Evolutionary conservation across 2,113 vertebrate species (phyloP).

Genomic region (Corapipo altera): DNA sequence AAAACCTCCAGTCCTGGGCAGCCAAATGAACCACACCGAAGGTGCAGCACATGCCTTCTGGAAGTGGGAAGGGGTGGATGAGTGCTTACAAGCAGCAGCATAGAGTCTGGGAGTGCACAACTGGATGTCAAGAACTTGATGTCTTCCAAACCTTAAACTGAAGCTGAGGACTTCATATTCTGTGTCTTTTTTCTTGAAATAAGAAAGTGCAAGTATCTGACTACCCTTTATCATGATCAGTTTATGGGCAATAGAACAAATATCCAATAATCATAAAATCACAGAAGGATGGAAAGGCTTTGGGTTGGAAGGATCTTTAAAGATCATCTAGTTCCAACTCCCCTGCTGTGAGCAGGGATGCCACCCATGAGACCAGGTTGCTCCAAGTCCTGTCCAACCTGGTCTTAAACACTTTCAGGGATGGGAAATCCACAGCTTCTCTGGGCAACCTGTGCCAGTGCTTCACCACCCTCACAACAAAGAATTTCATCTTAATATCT

Average conservation of each 20-base stretch:
- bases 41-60: not conserved
- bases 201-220: not conserved
- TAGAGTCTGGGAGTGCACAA: not conserved
- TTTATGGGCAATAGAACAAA: not conserved
- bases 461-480: not conserved
- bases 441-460: not conserved
- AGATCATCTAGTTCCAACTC: not conserved
- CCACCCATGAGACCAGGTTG: accelerated
- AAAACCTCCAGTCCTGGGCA: not conserved
- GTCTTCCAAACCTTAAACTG: not conserved
- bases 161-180: not conserved
- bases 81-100: accelerated
- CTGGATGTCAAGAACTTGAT: not conserved
- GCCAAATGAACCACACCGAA: not conserved
- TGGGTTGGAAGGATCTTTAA: not conserved
- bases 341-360: not conserved
- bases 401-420: not conserved
- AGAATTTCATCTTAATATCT: not conserved
- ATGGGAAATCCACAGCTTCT: not conserved
- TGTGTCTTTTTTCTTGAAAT: not conserved
- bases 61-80: not conserved
- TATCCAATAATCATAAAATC: not conserved
- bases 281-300: not conserved
- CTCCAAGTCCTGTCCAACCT: not conserved
- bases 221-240: not conserved